Conservation (phyloP, 2,888 invertebrate genomes). For the Leptinotarsa juncta region DNA sequence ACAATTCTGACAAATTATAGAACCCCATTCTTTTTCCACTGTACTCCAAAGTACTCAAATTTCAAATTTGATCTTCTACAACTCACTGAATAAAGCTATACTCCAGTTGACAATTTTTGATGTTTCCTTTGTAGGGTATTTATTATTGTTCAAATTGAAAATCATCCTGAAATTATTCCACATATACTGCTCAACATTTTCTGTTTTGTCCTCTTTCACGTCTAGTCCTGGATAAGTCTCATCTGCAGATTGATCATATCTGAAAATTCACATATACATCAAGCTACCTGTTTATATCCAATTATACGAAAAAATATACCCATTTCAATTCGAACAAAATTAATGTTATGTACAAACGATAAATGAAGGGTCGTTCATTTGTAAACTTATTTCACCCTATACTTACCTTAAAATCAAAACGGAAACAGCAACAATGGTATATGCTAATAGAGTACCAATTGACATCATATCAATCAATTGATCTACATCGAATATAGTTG, state of each 20-base stretch:
- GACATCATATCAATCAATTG: conserved; percentile 98
- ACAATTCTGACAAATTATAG: too few species aligned
- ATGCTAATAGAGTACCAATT: conserved; percentile 89
- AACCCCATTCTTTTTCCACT: too few species aligned
- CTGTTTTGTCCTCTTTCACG: conserved; percentile 41
- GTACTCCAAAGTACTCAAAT: background rate
- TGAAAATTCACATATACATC: conserved; percentile 38
- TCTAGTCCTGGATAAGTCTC: conserved; percentile 45
- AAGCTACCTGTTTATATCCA: background rate
- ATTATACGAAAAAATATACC: too few species aligned
- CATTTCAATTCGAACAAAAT: too few species aligned
- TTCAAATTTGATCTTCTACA: background rate
- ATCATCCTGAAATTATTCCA: conserved; percentile 65
- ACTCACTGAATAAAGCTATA: conserved; percentile 70
- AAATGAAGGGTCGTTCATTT: background rate
- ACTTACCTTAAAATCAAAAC: conserved; percentile 84
- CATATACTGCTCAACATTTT: conserved; percentile 44
- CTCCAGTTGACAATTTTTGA: conserved; percentile 75
- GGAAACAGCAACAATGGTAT: conserved; percentile 91
- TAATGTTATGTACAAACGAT: too few species aligned
- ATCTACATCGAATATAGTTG: conserved; percentile 87
- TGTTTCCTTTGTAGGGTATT: conserved; percentile 75
- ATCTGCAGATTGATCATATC: conserved; percentile 52
- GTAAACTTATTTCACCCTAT: background rate
- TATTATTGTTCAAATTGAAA: conserved; percentile 79